A percentile compares a stretch with the other conserved stretches of the same genome.
phyloP scores from a whole-genome alignment of 53 echinoderm and acorn worm genomes.

The Echinarachnius parma region DNA sequence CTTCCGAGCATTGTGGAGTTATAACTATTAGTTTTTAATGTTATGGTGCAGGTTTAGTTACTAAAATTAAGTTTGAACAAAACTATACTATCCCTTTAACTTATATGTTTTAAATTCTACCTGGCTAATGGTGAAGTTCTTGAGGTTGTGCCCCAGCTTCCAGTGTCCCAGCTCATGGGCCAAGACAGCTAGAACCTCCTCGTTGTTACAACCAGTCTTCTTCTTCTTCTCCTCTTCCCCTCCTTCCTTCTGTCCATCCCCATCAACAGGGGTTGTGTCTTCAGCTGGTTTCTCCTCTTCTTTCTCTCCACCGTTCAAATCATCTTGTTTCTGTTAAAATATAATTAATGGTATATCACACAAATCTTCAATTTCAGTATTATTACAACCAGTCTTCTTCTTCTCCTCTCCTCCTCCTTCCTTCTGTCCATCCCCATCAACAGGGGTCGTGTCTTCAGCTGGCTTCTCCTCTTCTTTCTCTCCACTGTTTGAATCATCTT shows the following conservation, averaged over 20 bases:
- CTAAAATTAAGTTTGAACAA: no score
- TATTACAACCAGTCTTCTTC: constrained; percentile 76
- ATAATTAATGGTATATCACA: no score
- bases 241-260: neutral
- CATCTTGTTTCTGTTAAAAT: constrained; percentile 23
- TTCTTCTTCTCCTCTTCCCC: constrained; percentile 59
- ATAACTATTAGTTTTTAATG: no score
- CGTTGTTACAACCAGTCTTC: constrained; percentile 83
- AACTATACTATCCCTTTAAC: no score
- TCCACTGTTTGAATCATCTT: neutral
- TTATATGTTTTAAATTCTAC: no score
- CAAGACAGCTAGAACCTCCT: constrained; percentile 90
- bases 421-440: neutral
- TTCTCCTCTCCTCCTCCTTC: constrained; percentile 39
- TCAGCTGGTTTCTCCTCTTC: constrained; percentile 20
- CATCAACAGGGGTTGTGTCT: neutral
- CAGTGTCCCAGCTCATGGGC: constrained; percentile 98
- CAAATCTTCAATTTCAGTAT: no score
- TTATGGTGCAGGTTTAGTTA: no score
- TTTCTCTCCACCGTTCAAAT: constrained; percentile 6
- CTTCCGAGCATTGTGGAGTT: no score
- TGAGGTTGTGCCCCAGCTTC: constrained; percentile 94
- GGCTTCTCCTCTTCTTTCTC: constrained; percentile 8
- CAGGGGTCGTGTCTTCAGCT: neutral
- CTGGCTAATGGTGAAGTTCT: constrained; percentile 90